Evolutionary conservation across 2,113 vertebrate genomes (phyloP), one percentile per base, ranked within the genome.

Genomic region (Condylura cristata): DNA sequence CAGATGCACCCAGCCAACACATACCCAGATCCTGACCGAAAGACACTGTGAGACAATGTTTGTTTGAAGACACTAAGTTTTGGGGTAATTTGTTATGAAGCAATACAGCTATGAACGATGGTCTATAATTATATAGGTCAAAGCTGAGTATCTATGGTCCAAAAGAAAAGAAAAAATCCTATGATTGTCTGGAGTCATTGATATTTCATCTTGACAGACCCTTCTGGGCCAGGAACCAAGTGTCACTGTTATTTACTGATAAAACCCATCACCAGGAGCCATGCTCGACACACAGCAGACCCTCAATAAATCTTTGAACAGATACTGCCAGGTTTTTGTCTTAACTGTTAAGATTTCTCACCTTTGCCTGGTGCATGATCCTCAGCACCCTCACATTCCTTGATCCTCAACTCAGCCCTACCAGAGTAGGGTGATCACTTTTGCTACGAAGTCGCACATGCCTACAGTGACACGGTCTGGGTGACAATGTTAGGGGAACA

Each of bases 21-120:
- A 76, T 10, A 28, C 32, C 58, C 58, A 85, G 78, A 86, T 53
- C 48, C 65, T 48, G 34, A 90, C 26, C 51, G 60, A 81, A 28
- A 58, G 14, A 81, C 71, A 68, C 20, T 32, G 20, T 86, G 81
- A 76, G 44, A 71, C 24, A 72, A 46, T 65, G 17, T 60, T 28
- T 89, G 53, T 81, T 91, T 89, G 76, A 85, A 85, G 53, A 11
- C 66, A 90, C 37, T 80, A 75, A n/a, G 28, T 66, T 92, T 85
- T 48, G 5, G 10, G n/a, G 26, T 81, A 89, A 82, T 88, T 39
- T 81, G 30, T 60, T 80, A 65, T 39, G 13, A 93, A 65, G 37
- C 46, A 92, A 92, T 51, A 51, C 9, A 92, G 46, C 66, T 89
- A 63, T 79, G 51, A 92, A 90, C 12, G 56, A 12, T 92, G 39